Base-by-base conservation (phyloP, 2,113 vertebrate genomes). In the Lasiurus borealis region DNA sequence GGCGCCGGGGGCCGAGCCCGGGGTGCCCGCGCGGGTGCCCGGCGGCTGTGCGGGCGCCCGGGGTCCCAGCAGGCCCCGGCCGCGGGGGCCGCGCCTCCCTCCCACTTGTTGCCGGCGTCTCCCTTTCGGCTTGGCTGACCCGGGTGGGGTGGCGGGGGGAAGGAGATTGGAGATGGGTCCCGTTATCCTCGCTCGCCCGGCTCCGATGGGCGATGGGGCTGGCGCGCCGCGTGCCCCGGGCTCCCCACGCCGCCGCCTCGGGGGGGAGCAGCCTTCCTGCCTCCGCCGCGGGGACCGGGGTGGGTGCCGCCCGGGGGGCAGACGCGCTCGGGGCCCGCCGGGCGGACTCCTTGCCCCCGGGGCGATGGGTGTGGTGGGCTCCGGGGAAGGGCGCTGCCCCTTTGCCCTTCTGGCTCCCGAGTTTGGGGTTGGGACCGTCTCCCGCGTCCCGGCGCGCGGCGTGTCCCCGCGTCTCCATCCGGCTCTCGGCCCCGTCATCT, bases 31-130 rank as follows among this genome's bases (percentile, higher is more conserved):
- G 46, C 46, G 46, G 6, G 46, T 7, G 8, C 25, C 25, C 34
- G 16, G 15, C n/a, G n/a, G n/a, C n/a, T n/a, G n/a, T n/a, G n/a
- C n/a, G n/a, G n/a, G n/a, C n/a, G n/a, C n/a, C n/a, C n/a, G n/a
- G n/a, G n/a, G n/a, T n/a, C n/a, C n/a, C n/a, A n/a, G n/a, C n/a
- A n/a, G 68, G 73, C 54, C 84, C 13, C 8, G 77, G 25, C 25
- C 2, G 5, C 14, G 25, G 95, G 90, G 85, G 52, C 76, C 52
- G 64, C 72, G 5, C 50, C 78, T 83, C 40, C 40, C 40, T 3
- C 62, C 95, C 96, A 97, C 96, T 96, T 97, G 97, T 97, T 97
- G 97, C 96, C 88, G 2, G 94, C 73, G 1, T 16, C 54, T 86
- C 18, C n/a, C 3, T 82, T 85, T 75, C 29, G 5, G 40, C 46